Evolutionary conservation across 2,797 vertebrate species (phyloP).

Genomic region (Phrynocephalus forsythii): DNA sequence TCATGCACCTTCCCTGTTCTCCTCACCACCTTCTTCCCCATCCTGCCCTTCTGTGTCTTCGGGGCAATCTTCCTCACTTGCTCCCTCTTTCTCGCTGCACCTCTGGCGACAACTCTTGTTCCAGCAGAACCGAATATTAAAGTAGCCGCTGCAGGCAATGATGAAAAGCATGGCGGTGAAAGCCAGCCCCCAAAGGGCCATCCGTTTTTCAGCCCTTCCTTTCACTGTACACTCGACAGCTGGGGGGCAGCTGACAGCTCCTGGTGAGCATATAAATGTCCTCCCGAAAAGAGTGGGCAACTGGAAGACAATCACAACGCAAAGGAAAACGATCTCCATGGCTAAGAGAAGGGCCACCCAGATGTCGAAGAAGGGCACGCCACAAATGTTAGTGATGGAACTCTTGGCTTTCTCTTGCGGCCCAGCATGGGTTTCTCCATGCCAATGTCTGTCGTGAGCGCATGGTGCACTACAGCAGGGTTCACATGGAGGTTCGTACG

Average conservation of each 20-base stretch:
- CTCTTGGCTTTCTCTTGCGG: neutral
- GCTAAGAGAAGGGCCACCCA: constrained; percentile 33
- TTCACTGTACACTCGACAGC: neutral
- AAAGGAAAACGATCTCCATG: constrained; percentile 14
- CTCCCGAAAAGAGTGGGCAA: neutral
- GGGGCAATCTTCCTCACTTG: neutral
- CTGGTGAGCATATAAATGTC: neutral
- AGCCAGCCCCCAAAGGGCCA: constrained; percentile 12
- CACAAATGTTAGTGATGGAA: neutral
- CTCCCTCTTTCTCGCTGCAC: neutral
- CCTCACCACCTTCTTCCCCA: neutral
- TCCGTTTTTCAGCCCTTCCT: constrained; percentile 24
- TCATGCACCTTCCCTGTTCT: neutral
- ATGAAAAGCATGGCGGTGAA: constrained; percentile 33
- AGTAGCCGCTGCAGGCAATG: constrained; percentile 8
- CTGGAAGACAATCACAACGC: neutral
- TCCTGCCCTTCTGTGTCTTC: neutral
- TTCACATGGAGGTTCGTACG: neutral
- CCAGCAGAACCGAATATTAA: constrained; percentile 25
- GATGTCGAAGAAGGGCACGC: constrained; percentile 21
- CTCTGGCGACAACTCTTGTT: neutral
- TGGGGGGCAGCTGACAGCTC: neutral
- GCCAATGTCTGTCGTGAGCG: neutral
- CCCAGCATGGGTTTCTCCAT: neutral
- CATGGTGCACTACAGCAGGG: neutral